phyloP scores from a whole-genome alignment of 1,140 invertebrate species.

The Augochlora pura region DNA sequence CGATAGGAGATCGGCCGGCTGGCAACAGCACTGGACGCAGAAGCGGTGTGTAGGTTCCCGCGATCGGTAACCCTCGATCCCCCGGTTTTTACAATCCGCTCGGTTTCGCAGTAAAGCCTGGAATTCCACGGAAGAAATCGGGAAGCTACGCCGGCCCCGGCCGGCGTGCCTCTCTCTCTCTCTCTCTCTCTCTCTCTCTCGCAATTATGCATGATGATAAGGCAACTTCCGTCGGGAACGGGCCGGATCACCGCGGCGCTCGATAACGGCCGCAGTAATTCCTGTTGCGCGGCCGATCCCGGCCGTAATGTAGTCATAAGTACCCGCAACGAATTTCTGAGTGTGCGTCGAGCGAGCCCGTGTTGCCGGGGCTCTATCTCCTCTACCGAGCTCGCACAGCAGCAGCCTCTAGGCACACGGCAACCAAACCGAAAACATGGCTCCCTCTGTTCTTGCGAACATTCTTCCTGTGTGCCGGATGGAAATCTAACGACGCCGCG shows the following conservation, averaged over 20 bases:
- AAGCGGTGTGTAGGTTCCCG: background rate
- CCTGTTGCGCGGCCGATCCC: slow-evolving; percentile 43
- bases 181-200: too few species aligned
- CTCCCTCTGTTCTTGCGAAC: too few species aligned
- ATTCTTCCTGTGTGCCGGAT: too few species aligned
- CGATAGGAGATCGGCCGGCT: background rate
- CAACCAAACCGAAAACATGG: too few species aligned
- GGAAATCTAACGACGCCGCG: too few species aligned
- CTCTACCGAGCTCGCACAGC: too few species aligned
- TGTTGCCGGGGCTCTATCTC: background rate
- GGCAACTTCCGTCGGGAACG: slow-evolving; percentile 39
- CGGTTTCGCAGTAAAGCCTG: background rate
- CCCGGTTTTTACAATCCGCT: background rate
- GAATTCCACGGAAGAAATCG: background rate
- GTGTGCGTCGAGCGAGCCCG: slow-evolving; percentile 31
- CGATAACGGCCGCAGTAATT: slow-evolving; percentile 46
- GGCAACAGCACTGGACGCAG: background rate
- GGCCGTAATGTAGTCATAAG: slow-evolving; percentile 51
- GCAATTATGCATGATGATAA: slow-evolving; percentile 42
- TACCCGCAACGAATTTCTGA: slow-evolving; percentile 59
- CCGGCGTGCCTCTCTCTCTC: background rate
- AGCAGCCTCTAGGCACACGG: too few species aligned
- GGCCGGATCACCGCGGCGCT: slow-evolving; percentile 21
- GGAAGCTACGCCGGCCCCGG: background rate
- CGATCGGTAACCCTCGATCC: background rate